A percentile compares a stretch with the other conserved stretches of the same genome.
Evolutionary conservation across 2,888 invertebrate genomes (phyloP).

Genomic region (Calliphora vomitoria): DNA sequence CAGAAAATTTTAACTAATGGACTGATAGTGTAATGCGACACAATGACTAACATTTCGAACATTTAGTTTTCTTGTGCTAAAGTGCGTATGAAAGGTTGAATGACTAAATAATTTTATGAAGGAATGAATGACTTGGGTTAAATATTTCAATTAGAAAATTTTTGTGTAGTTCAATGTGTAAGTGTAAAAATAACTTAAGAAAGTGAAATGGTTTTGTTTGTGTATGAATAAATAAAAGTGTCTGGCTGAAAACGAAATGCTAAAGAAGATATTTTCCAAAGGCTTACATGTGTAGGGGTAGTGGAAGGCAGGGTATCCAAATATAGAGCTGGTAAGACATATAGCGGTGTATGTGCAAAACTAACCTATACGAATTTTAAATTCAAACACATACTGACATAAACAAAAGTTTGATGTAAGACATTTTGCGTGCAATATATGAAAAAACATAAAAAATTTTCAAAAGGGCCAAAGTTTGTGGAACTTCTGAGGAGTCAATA

Average conservation of each 20-base stretch:
- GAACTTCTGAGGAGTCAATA: no score
- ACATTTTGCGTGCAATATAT: no score
- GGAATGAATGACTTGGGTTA: background rate
- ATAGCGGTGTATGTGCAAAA: background rate
- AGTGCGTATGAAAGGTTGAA: background rate
- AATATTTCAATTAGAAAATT: slow-evolving; percentile 48
- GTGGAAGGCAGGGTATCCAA: background rate
- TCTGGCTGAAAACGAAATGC: slow-evolving; percentile 43
- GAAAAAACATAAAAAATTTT: no score
- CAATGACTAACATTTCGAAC: background rate
- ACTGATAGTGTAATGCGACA: background rate
- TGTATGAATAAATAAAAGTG: background rate
- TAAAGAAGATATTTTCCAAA: slow-evolving; percentile 8
- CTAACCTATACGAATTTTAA: no score
- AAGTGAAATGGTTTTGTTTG: slow-evolving; percentile 46
- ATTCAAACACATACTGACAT: no score
- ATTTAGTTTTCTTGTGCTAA: background rate
- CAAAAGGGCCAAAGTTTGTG: no score
- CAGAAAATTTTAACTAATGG: no score
- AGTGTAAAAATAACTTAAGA: slow-evolving; percentile 7
- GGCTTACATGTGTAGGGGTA: background rate
- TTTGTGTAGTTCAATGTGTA: background rate
- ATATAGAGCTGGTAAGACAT: background rate
- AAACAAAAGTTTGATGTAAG: no score
- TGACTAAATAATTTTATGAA: background rate